phyloP scores from a whole-genome alignment of 1,140 invertebrate genomes.

The Coptotermes formosanus region DNA sequence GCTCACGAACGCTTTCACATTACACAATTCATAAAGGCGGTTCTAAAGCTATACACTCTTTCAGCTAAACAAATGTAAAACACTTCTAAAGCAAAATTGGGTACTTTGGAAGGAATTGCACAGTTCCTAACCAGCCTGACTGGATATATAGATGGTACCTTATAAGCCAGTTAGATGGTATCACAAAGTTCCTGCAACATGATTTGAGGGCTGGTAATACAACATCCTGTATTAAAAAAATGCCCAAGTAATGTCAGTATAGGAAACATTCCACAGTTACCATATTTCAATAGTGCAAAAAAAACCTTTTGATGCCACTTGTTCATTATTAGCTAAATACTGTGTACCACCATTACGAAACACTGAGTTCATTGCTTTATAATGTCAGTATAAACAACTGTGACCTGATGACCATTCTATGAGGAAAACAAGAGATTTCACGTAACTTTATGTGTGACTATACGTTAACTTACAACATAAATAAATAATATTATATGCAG shows the following conservation, averaged over 20 bases:
- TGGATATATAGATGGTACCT: not conserved
- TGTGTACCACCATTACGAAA: not conserved
- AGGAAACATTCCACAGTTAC: slow-evolving; percentile 15
- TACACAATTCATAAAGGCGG: not conserved
- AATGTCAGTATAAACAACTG: not conserved
- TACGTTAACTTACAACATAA: slow-evolving; percentile 23
- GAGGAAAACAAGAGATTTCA: not conserved
- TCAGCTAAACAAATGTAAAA: not conserved
- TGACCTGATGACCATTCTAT: not conserved
- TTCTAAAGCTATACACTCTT: not conserved
- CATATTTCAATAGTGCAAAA: slow-evolving; percentile 21
- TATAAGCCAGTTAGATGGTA: not conserved
- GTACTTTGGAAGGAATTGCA: slow-evolving; percentile 18
- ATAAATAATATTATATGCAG: slow-evolving; percentile 24
- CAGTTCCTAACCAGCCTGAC: not conserved
- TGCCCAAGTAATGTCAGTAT: not conserved
- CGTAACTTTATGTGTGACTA: not conserved
- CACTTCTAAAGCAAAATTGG: not conserved
- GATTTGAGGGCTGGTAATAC: not conserved
- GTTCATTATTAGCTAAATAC: not conserved
- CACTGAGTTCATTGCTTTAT: not conserved
- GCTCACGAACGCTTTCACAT: not conserved
- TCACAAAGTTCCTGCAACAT: slow-evolving; percentile 19
- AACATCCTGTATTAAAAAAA: slow-evolving; percentile 6
- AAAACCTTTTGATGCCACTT: not conserved